Evolutionary conservation across 1,140 invertebrate genomes (phyloP), one percentile per base, ranked within the genome.

Genomic region (Drosophila busckii): DNA sequence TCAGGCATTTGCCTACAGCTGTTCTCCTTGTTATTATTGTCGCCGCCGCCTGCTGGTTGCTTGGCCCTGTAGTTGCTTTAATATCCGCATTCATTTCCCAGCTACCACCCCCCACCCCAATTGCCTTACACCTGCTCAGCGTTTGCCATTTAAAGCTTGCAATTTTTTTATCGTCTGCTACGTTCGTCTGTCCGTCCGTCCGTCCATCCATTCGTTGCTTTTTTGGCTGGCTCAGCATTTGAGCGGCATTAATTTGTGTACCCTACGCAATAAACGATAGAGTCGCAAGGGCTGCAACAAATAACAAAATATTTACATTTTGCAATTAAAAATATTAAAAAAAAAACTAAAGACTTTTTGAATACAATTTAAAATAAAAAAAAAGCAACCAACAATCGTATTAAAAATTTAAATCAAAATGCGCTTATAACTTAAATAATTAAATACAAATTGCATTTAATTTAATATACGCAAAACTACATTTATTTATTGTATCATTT

Each of bases 151-250:
- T 60, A 54, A 60, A 60, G 56, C 56, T 54, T 25, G 23, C 49
- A 53, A n/a, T n/a, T 60, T 60, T 60, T 60, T 60, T 60, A 60
- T 60, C 56, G 56, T 32, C 48, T 37, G 23, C 37, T n/a, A n/a
- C n/a, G n/a, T n/a, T n/a, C n/a, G n/a, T n/a, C n/a, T n/a, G n/a
- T n/a, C n/a, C n/a, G n/a, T n/a, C n/a, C n/a, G n/a, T n/a, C n/a
- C n/a, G n/a, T n/a, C n/a, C n/a, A n/a, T n/a, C n/a, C n/a, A n/a
- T n/a, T n/a, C n/a, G n/a, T n/a, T n/a, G n/a, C n/a, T n/a, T n/a
- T 35, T 52, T 59, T 44, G 28, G 55, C 56, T 60, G 49, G 25
- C 40, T 54, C 56, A 60, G 50, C 56, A 54, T 54, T 60, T 54
- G 32, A 60, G 26, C 49, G 16, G 50, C 32, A 54, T 60, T 60